Evolutionary conservation across 2,888 invertebrate genomes (phyloP).

Genomic region (Trissolcus japonicus): DNA sequence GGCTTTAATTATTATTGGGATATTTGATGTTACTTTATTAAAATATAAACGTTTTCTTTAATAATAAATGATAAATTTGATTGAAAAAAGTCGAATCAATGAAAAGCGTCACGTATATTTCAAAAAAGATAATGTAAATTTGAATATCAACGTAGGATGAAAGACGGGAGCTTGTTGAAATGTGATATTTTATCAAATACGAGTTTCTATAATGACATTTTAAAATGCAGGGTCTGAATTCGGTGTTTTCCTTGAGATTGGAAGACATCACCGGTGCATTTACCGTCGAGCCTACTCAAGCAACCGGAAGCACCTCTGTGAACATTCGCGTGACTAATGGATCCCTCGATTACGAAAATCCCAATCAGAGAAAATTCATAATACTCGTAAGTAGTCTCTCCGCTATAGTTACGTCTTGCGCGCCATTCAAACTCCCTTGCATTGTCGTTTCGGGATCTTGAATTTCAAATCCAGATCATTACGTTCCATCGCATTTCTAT

Average conservation of each 20-base stretch:
- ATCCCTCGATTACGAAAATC: slow-evolving; percentile 91
- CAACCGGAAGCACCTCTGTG: slow-evolving; percentile 88
- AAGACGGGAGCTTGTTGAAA: slow-evolving; percentile 26
- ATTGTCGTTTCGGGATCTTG: neutral
- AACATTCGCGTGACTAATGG: slow-evolving; percentile 88
- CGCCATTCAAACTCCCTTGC: slow-evolving; percentile 1
- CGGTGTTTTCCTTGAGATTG: slow-evolving; percentile 87
- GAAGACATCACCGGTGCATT: slow-evolving; percentile 90
- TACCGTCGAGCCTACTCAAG: slow-evolving; percentile 87
- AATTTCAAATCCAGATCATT: no score
- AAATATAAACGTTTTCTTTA: no score
- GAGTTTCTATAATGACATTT: slow-evolving; percentile 46
- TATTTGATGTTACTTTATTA: no score
- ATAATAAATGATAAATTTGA: no score
- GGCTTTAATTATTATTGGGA: no score
- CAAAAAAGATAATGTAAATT: slow-evolving; percentile 27
- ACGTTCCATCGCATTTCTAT: no score
- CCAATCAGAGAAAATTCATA: slow-evolving; percentile 93
- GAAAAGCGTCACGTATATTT: slow-evolving; percentile 9
- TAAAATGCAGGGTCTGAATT: slow-evolving; percentile 85
- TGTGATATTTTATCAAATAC: slow-evolving; percentile 41
- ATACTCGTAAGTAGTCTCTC: slow-evolving; percentile 80
- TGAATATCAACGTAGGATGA: slow-evolving; percentile 30
- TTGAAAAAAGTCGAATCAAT: neutral
- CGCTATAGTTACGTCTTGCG: slow-evolving; percentile 1